Base-by-base conservation (phyloP, 2,888 invertebrate genomes). In the Trissolcus brochymenae region DNA sequence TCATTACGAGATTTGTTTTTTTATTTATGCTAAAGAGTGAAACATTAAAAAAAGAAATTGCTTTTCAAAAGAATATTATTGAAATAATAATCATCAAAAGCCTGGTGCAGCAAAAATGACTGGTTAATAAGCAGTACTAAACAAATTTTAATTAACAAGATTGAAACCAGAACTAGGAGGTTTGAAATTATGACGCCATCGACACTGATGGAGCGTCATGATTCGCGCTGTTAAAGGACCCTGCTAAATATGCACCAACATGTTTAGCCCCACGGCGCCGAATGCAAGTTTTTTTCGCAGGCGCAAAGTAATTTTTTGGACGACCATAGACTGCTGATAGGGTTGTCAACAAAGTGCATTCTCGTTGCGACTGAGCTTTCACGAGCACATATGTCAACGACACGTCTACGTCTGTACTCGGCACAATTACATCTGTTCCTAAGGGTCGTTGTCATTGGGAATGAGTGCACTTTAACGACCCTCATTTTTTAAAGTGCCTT, bases 361-460 rank as follows among this genome's bases (percentile, higher is more conserved):
- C 66, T 62, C 57, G 61, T 60, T 61, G 46, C 66, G 66, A 57
- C 71, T 17, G 16, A 53, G 67, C 73, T 77, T 77, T 77, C 59
- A 74, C 56, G 29, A 62, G 70, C 61, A 61, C 71, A 74, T 64
- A 53, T 67, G 67, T 71, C 76, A 76, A 76, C 67, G 71, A 50
- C 73, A 66, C 59, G 62, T 74, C 71, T 66, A 68, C 62, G 70
- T 66, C 75, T 68, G 65, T 61, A 74, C 66, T 76, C 56, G 62
- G 71, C 60, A 75, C 64, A 49, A 65, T 56, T 59, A 43, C 77
- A 76, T 75, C 66, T 78, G 75, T 74, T 68, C 64, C 72, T 54
- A 55, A 79, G 79, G 79, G 76, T 76, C 71, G 74, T 76, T 75
- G 72, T 78, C 73, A 66, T 70, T 76, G 72, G 35, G 60, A 71